Evolutionary conservation across 2,113 vertebrate species (phyloP), one percentile per base, ranked within the genome.

Genomic region (Prolemur simus): DNA sequence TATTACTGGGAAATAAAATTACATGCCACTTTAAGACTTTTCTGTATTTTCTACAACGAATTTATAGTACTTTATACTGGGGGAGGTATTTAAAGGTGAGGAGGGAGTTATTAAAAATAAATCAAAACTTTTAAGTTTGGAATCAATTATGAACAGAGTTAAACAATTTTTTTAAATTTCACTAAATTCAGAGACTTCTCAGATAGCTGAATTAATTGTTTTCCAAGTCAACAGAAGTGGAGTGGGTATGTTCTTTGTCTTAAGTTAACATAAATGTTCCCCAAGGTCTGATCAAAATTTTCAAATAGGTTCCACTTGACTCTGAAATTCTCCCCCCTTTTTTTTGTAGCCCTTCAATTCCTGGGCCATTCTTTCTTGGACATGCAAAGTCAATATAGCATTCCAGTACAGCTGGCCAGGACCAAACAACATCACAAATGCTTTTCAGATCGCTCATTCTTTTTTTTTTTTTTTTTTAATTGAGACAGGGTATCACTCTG

Each of bases 111-210:
- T 42, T 60, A 78, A 91, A 94, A 94, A 81, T 83, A 87, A 93
- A 97, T 77, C 17, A 95, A 76, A 3, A 81, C 34, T 86, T 97
- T 92, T 45, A 96, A 84, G 58, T 93, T 91, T 97, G 74, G 8
- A 96, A 86, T 66, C 39, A 96, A 88, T 27, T 49, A 91, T 66
- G 14, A 69, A 63, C 17, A 92, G 15, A 94, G 34, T 49, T 87
- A 92, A 91, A 58, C 6, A 88, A 83, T 27, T 91, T 88, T 87
- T 76, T 2, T 42, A 25, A 83, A 73, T 80, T 89, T 78, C 37
- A 71, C 1, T 91, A 39, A 94, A 76, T 86, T 85, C 95, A 63
- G 92, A 95, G 64, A 89, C n/a, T 7, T 74, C 37, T 73, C 9
- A 47, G n/a, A 52, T 17, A 86, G 45, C 3, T 74, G 45, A 91